A percentile compares a stretch with the other conserved stretches of the same genome.
Conservation (phyloP, 2,888 invertebrate genomes). For the Trissolcus japonicus region DNA sequence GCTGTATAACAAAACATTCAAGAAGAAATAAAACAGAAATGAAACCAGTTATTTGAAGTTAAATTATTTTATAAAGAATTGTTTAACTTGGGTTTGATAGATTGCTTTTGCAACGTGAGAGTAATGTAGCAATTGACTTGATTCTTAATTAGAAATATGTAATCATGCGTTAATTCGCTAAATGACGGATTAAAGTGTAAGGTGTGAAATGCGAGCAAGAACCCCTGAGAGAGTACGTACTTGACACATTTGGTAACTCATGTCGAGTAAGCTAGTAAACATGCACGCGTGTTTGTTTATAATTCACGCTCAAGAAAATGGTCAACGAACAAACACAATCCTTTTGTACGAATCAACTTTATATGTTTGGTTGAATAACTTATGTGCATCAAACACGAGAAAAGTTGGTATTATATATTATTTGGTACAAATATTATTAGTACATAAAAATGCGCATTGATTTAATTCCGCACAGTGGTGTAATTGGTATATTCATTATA, state of each 20-base stretch:
- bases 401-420: too few relatives aligned
- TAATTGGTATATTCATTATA: too few relatives aligned
- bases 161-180: slow-evolving; percentile 15
- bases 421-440: too few relatives aligned
- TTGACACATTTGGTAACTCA: slow-evolving; percentile 42
- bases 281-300: slow-evolving; percentile 34
- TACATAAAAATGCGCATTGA: too few relatives aligned
- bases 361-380: too few relatives aligned
- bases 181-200: slow-evolving; percentile 12
- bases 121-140: neutral
- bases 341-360: too few relatives aligned
- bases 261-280: slow-evolving; percentile 14
- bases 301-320: slow-evolving; percentile 4
- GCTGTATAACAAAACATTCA: too few relatives aligned
- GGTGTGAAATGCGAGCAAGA: slow-evolving; percentile 32
- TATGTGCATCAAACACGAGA: too few relatives aligned
- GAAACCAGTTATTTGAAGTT: too few relatives aligned
- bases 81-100: neutral
- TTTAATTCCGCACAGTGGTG: too few relatives aligned
- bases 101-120: neutral
- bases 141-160: slow-evolving; percentile 13
- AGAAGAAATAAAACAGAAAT: too few relatives aligned
- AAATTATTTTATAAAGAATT: neutral
- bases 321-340: too few relatives aligned
- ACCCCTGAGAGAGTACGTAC: slow-evolving; percentile 32